Base-by-base conservation (phyloP, 2,888 invertebrate species). In the Polyploca ridens region DNA sequence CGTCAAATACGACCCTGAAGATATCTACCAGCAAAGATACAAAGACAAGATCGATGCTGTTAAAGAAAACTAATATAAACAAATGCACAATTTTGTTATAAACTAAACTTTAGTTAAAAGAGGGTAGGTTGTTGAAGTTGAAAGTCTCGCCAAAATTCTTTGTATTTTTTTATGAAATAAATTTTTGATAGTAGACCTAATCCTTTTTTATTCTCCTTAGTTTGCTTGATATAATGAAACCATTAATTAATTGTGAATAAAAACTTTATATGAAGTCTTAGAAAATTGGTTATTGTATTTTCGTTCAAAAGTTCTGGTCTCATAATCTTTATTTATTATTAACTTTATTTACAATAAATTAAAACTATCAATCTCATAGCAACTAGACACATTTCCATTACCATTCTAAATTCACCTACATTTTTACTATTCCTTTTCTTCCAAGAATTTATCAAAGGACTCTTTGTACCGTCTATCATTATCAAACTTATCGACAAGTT, bases 1-100 rank as follows among this genome's bases (percentile, higher is more conserved):
- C 60, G 89, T 85, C 27, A 97, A 96, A 84, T 97, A 96, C 83
- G 97, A 97, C 83, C 96, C 96, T 5, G 88, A 96, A 0, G 95
- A 96, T 64, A 85, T 94, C 64, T 97, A 97, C 91, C 95, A 95
- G 73, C 89, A 90, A 67, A 96, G 95, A 76, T 97, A 97, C 92
- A 94, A 95, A 83, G 91, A 94, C 69, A 88, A 86, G 73, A 81
- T 93, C 35, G 85, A 90, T 0, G 75, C 87, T 3, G 86, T 74
- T 5, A 90, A 90, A 73, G 72, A 61, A 61, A 35, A 41, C 6
- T 61, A 41, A 61, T 6, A 5, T 41, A 13, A 14, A 38, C 10
- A 35, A 44, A 49, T 49, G 19, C 60, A 41, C 41, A 35, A n/a
- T 35, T 41, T 44, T 33, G 4, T 64, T n/a, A 19, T 16, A 16